Base-by-base conservation (phyloP, 2,113 vertebrate genomes). In the Ptychochromis oligacanthus region DNA sequence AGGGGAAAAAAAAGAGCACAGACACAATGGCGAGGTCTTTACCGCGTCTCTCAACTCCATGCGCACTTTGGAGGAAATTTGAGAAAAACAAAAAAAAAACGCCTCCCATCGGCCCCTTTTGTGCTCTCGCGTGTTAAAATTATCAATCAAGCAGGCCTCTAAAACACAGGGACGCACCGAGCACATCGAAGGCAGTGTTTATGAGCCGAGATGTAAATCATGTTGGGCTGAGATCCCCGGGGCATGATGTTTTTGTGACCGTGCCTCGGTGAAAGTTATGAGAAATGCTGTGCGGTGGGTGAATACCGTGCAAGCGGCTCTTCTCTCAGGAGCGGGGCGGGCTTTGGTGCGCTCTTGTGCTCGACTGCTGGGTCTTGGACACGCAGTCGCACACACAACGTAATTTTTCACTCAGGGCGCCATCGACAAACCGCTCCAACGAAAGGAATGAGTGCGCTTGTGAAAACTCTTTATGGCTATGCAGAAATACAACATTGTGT, bases 21-120 rank as follows among this genome's bases (percentile, higher is more conserved):
- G 91, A 87, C 89, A 92, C 90, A 94, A 94, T 89, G 85, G 92
- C 90, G 89, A 94, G 94, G 64, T 89, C 72, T 89, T 74, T 75
- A 24, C 90, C 79, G 81, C 86, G 88, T 83, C 82, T 92, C 81
- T 43, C 65, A 93, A 95, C 92, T 93, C 90, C 92, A 92, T 92
- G 91, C 95, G 94, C 94, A 93, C 90, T 91, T 93, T 88, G 81
- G 75, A 79, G 87, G 77, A 89, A 92, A 93, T 92, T 90, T 93
- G 65, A 77, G 89, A 46, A 34, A 87, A 62, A 56, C n/a, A n/a
- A 62, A 2, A 40, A 62, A 84, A 83, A 86, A 87, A 64, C 89
- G 89, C 90, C 87, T 87, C 86, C 87, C 84, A 58, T 89, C 91
- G 83, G 77, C 88, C 85, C 85, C 78, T 59, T 89, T 59, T 64